Evolutionary conservation across 2,888 invertebrate genomes (phyloP).

Genomic region (Megaustenia siamemsis): DNA sequence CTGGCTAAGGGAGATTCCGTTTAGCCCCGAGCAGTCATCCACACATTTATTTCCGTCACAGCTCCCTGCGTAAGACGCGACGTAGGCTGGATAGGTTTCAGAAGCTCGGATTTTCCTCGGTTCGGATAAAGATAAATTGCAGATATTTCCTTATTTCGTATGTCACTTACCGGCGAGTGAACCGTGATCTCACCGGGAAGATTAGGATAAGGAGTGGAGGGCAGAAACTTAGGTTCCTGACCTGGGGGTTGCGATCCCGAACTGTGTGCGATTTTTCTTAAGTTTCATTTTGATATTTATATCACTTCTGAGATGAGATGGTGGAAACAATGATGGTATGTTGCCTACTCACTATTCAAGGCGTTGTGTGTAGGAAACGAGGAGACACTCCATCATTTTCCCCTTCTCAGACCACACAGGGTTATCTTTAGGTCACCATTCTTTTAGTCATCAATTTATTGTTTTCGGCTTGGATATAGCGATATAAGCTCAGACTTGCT

Average conservation of each 20-base stretch:
- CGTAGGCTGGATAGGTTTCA: slow-evolving; percentile 3
- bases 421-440: too few species aligned
- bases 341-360: too few species aligned
- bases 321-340: too few species aligned
- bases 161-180: neutral
- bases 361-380: too few species aligned
- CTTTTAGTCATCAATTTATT: too few species aligned
- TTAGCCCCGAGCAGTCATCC: neutral
- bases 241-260: neutral
- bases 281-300: neutral
- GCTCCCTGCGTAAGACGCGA: neutral
- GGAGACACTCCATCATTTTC: too few species aligned
- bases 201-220: neutral
- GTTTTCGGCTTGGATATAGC: too few species aligned
- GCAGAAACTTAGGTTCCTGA: neutral
- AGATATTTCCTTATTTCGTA: neutral
- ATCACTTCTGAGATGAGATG: neutral
- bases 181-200: neutral
- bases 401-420: too few species aligned
- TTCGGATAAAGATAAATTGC: slow-evolving; percentile 9
- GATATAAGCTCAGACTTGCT: too few species aligned
- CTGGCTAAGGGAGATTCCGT: too few species aligned
- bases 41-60: neutral
- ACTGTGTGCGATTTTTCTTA: slow-evolving; percentile 6
- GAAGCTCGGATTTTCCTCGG: neutral